These are phyloP conservation scores for Lacanobia oleracea DNA, from an alignment of 2,888 invertebrate genomes.

Conservation along the genomic window DNA sequence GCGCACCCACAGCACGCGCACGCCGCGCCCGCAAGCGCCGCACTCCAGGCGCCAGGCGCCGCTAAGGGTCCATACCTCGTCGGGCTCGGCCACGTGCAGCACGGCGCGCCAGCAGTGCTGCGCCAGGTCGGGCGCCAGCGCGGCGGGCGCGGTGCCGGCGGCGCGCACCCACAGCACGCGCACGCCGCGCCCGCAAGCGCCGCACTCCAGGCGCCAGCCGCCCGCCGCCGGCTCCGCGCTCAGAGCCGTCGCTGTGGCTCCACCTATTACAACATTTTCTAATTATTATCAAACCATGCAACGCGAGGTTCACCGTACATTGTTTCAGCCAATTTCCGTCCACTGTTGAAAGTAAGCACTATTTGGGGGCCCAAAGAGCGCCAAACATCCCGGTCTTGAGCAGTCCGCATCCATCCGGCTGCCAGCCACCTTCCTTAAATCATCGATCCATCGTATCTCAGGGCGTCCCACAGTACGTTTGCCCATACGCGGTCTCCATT, in stretches of 20 bases:
- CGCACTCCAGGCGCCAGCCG: conserved; percentile 86
- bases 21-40: conserved; percentile 80
- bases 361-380: too few species aligned
- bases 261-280: conserved; percentile 70
- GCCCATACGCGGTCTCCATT: too few species aligned
- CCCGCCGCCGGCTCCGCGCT: conserved; percentile 75
- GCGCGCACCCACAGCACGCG: conserved; percentile 78
- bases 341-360: too few species aligned
- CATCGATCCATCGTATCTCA: too few species aligned
- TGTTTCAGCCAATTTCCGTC: too few species aligned
- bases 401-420: too few species aligned
- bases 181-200: conserved; percentile 83
- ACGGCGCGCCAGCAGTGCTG: conserved; percentile 86
- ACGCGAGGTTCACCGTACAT: too few species aligned
- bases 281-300: background rate
- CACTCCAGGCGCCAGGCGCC: conserved; percentile 74
- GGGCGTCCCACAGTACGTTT: too few species aligned
- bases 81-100: conserved; percentile 79
- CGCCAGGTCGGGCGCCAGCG: conserved; percentile 77
- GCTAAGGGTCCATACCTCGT: conserved; percentile 68
- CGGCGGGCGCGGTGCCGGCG: conserved; percentile 70
- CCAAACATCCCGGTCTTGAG: too few species aligned
- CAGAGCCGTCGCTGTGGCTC: conserved; percentile 82
- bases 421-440: too few species aligned
- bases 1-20: conserved; percentile 79